phyloP scores from a whole-genome alignment of 1,140 invertebrate species.

The Amyelois transitella region DNA sequence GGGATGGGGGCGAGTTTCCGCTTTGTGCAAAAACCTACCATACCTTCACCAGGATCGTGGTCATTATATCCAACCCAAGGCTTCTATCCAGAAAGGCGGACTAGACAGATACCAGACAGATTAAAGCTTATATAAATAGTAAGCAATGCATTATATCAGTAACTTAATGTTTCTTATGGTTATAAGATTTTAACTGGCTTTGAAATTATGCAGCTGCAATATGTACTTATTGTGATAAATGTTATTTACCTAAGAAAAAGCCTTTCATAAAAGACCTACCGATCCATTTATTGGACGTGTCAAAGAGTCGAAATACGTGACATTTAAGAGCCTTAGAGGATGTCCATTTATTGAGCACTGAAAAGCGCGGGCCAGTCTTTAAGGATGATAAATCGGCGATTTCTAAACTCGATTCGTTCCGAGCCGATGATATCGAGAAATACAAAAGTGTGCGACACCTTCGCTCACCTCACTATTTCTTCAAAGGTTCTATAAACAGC shows the following conservation, averaged over 20 bases:
- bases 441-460: constrained; percentile 54
- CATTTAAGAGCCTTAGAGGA: constrained; percentile 49
- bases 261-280: background rate
- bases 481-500: constrained; percentile 13
- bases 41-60: too few species aligned
- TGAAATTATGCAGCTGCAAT: too few species aligned
- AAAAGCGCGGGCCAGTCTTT: constrained; percentile 49
- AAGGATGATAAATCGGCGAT: constrained; percentile 69
- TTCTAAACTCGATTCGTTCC: constrained; percentile 68
- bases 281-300: background rate
- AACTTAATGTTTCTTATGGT: too few species aligned
- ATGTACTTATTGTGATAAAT: too few species aligned
- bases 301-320: constrained; percentile 37
- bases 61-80: too few species aligned
- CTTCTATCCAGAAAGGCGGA: too few species aligned
- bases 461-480: constrained; percentile 11
- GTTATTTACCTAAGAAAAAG: background rate
- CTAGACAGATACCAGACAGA: too few species aligned
- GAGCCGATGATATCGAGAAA: constrained; percentile 34
- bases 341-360: constrained; percentile 55
- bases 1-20: too few species aligned
- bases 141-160: too few species aligned
- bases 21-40: too few species aligned
- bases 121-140: too few species aligned
- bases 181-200: too few species aligned